A percentile compares a stretch with the other conserved stretches of the same genome.
Evolutionary conservation across 2,888 invertebrate genomes (phyloP).

Genomic region (Linyphia triangularis): DNA sequence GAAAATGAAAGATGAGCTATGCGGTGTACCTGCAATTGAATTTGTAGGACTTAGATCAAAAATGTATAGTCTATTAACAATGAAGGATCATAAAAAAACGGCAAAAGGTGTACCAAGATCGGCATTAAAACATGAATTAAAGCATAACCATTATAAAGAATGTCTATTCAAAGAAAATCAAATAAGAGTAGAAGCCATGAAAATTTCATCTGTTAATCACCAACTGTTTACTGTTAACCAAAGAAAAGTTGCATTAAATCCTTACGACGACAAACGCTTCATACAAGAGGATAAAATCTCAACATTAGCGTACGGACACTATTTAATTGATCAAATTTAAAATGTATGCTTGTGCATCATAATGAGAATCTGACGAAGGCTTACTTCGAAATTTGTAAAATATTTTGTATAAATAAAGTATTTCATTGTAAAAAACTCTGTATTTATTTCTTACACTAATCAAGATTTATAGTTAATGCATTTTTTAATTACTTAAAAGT

Average conservation of each 20-base stretch:
- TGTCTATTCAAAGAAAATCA: background rate
- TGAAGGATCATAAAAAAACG: conserved; percentile 21
- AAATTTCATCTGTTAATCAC: conserved; percentile 34
- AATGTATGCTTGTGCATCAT: too few species aligned
- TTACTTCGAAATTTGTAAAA: too few species aligned
- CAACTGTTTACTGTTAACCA: conserved; percentile 1
- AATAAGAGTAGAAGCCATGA: background rate
- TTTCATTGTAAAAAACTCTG: too few species aligned
- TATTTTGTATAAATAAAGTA: too few species aligned
- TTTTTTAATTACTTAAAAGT: too few species aligned
- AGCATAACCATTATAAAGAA: conserved; percentile 30
- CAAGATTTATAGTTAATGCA: too few species aligned
- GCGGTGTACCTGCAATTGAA: conserved; percentile 76
- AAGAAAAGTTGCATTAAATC: conserved; percentile 29
- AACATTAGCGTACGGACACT: conserved; percentile 9
- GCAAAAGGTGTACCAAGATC: conserved; percentile 49
- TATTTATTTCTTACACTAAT: too few species aligned
- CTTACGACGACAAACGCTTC: conserved; percentile 65
- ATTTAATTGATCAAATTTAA: too few species aligned
- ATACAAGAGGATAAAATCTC: background rate
- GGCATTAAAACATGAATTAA: conserved; percentile 2
- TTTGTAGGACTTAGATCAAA: conserved; percentile 76
- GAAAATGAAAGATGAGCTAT: conserved; percentile 71
- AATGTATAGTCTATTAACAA: conserved; percentile 45
- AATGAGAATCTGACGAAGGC: too few species aligned